Evolutionary conservation across 2,888 invertebrate genomes (phyloP).

Genomic region (Rhingia campestris): DNA sequence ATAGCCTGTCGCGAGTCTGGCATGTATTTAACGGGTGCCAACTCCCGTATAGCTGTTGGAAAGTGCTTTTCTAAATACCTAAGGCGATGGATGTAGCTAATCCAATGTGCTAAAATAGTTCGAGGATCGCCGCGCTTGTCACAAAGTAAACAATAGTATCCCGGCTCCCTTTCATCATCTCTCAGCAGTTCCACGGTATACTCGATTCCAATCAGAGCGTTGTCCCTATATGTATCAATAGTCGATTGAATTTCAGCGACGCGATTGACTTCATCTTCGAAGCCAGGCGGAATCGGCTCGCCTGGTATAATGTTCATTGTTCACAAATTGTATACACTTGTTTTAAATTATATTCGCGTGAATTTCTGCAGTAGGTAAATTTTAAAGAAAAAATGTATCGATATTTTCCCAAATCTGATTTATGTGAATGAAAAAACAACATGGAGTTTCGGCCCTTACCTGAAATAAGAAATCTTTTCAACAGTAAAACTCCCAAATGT

Average conservation of each 20-base stretch:
- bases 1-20: conserved; percentile 84
- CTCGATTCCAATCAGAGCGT: conserved; percentile 88
- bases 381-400: conserved; percentile 12
- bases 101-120: conserved; percentile 90
- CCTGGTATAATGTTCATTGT: conserved; percentile 84
- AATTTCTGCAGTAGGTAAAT: conserved; percentile 10
- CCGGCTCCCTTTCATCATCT: conserved; percentile 87
- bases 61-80: conserved; percentile 86
- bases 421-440: conserved; percentile 14
- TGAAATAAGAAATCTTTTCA: not conserved
- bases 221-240: conserved; percentile 83
- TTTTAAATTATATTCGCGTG: not conserved
- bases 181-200: conserved; percentile 90
- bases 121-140: conserved; percentile 90
- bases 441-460: conserved; percentile 30
- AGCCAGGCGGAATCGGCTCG: conserved; percentile 88
- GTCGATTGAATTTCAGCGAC: conserved; percentile 83
- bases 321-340: conserved; percentile 11
- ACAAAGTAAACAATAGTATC: conserved; percentile 90
- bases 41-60: conserved; percentile 85
- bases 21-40: conserved; percentile 86
- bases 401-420: not conserved
- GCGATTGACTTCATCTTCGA: conserved; percentile 85
- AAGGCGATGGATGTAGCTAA: conserved; percentile 89
- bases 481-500: conserved; percentile 7